Conservation (phyloP, 2,113 vertebrate genomes). For the Bucco capensis region DNA sequence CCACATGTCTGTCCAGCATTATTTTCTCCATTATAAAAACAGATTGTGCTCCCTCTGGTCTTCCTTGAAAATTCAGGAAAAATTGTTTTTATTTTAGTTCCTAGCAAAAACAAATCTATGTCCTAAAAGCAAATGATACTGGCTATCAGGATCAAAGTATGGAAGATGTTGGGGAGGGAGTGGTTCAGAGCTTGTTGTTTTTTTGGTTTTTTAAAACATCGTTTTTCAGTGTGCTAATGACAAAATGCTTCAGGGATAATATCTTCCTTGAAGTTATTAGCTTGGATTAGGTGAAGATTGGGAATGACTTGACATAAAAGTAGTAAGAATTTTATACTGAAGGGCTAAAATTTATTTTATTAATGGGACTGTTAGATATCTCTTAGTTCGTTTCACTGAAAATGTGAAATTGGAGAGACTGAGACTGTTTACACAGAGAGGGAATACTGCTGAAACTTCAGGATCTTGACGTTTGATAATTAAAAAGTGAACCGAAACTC, state of each 20-base stretch:
- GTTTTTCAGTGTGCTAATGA: rapidly evolving
- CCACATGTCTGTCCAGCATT: background rate
- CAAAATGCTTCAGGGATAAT: background rate
- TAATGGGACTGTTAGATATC: background rate
- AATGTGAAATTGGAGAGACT: background rate
- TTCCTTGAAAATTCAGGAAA: background rate
- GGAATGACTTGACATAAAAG: background rate
- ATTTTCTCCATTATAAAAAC: background rate
- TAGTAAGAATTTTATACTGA: background rate
- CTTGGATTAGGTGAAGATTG: background rate
- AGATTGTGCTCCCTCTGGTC: background rate
- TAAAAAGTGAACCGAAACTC: background rate
- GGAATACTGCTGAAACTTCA: background rate
- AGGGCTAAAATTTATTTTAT: background rate
- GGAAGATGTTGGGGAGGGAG: background rate
- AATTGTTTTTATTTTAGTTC: background rate
- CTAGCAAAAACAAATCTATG: background rate
- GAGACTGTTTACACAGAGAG: rapidly evolving
- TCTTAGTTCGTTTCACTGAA: background rate
- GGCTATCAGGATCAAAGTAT: background rate
- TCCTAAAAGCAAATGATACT: background rate
- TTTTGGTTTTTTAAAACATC: background rate
- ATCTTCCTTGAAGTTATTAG: background rate
- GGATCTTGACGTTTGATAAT: background rate
- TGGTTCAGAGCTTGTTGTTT: background rate